Conservation (phyloP, 2,888 invertebrate genomes). For the Polydesmus complanatus region DNA sequence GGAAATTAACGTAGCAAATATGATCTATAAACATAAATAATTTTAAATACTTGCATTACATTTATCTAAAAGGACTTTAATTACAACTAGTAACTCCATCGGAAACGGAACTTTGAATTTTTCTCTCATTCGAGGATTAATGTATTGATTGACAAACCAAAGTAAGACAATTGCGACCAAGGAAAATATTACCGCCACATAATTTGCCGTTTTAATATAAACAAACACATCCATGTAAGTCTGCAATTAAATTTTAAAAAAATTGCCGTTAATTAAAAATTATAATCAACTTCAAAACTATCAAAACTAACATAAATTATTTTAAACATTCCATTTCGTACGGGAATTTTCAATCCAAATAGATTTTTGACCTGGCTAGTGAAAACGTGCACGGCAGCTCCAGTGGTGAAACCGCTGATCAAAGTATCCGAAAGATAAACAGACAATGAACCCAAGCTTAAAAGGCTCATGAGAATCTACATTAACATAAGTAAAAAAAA, state of each 20-base stretch:
- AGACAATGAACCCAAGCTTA: slow-evolving; percentile 58
- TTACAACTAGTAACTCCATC: slow-evolving; percentile 58
- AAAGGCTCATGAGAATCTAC: slow-evolving; percentile 58
- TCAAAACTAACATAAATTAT: slow-evolving; percentile 6
- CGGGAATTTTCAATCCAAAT: slow-evolving; percentile 1
- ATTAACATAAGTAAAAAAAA: neutral
- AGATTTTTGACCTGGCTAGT: slow-evolving; percentile 48
- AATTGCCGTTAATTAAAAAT: slow-evolving; percentile 13
- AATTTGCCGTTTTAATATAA: slow-evolving; percentile 45
- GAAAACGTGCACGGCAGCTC: slow-evolving; percentile 73
- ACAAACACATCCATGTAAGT: slow-evolving; percentile 44
- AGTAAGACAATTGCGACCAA: slow-evolving; percentile 49
- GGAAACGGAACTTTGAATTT: slow-evolving; percentile 51
- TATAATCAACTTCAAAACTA: neutral
- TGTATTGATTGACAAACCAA: slow-evolving; percentile 27
- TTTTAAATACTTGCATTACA: neutral
- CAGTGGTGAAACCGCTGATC: slow-evolving; percentile 77
- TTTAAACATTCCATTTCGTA: neutral
- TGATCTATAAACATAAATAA: slow-evolving; percentile 11
- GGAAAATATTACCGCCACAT: slow-evolving; percentile 52
- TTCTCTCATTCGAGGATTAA: slow-evolving; percentile 22
- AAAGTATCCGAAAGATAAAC: slow-evolving; percentile 63
- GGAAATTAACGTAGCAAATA: slow-evolving; percentile 23
- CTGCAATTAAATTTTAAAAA: slow-evolving; percentile 35
- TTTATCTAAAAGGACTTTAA: neutral